Percentiles rank a stretch among this genome's conserved stretches.
Evolutionary conservation across 2,888 invertebrate species (phyloP).

Genomic region (Limnephilus lunatus): DNA sequence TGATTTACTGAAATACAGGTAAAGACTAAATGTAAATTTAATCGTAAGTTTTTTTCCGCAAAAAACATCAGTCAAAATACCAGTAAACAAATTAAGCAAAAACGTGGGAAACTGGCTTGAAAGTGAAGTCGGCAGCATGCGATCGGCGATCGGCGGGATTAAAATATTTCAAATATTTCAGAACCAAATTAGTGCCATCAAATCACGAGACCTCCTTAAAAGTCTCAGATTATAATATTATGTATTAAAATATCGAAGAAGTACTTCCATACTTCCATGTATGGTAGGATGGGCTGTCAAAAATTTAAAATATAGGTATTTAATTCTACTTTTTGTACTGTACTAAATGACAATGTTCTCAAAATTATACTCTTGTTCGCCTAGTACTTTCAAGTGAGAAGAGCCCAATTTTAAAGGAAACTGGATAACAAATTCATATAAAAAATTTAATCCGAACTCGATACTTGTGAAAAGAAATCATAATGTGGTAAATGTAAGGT

Average conservation of each 20-base stretch:
- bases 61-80: constrained; percentile 15
- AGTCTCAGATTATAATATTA: not conserved
- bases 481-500: no score
- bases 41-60: not conserved
- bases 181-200: constrained; percentile 55
- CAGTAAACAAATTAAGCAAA: not conserved
- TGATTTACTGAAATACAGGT: not conserved
- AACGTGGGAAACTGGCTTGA: constrained; percentile 32
- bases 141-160: constrained; percentile 19
- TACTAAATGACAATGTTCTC: no score
- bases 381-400: no score
- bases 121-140: constrained; percentile 19
- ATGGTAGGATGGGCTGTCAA: not conserved
- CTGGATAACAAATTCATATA: no score
- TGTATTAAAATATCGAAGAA: not conserved
- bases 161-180: constrained; percentile 60
- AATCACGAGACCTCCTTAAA: not conserved
- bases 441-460: no score
- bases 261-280: not conserved
- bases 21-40: not conserved
- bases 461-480: no score
- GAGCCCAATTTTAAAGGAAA: no score
- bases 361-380: no score
- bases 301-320: not conserved
- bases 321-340: no score